Percentiles rank a stretch among this genome's conserved stretches.
Conservation (phyloP, 2,113 vertebrate genomes). For the Nansenia antarctica region DNA sequence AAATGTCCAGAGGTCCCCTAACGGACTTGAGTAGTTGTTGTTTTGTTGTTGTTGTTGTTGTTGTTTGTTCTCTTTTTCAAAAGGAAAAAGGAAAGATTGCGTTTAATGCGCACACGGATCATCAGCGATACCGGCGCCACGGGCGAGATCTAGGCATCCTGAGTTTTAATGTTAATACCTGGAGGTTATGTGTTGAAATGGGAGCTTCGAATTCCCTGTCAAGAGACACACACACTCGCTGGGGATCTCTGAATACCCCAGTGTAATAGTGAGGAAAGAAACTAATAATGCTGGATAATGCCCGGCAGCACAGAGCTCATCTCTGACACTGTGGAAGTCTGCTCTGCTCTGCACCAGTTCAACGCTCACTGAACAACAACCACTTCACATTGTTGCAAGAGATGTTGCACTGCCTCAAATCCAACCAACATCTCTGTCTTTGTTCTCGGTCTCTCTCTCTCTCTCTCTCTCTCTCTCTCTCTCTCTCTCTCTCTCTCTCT, state of each 20-base stretch:
- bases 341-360: slow-evolving; percentile 15
- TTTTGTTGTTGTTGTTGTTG: slow-evolving; percentile 17
- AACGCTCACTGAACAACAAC: background rate
- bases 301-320: slow-evolving; percentile 8
- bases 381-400: background rate
- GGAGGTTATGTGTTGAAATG: slow-evolving; percentile 47
- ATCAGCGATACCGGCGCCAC: slow-evolving; percentile 27
- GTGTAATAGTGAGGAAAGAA: slow-evolving; percentile 39
- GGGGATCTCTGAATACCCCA: slow-evolving; percentile 51
- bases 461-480: background rate
- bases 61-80: slow-evolving; percentile 1
- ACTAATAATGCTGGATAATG: slow-evolving; percentile 24
- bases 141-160: slow-evolving; percentile 27
- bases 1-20: slow-evolving; percentile 48
- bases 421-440: background rate
- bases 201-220: slow-evolving; percentile 48
- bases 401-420: too few species aligned
- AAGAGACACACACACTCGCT: slow-evolving; percentile 52
- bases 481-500: background rate
- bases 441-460: background rate
- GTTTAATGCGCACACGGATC: slow-evolving; percentile 3
- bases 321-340: too few species aligned
- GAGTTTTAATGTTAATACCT: slow-evolving; percentile 60
- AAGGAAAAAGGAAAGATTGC: background rate
- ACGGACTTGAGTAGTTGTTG: slow-evolving; percentile 11